Base-by-base conservation (phyloP, 92 coral and sea anemone genomes). In the Muricea muricata region DNA sequence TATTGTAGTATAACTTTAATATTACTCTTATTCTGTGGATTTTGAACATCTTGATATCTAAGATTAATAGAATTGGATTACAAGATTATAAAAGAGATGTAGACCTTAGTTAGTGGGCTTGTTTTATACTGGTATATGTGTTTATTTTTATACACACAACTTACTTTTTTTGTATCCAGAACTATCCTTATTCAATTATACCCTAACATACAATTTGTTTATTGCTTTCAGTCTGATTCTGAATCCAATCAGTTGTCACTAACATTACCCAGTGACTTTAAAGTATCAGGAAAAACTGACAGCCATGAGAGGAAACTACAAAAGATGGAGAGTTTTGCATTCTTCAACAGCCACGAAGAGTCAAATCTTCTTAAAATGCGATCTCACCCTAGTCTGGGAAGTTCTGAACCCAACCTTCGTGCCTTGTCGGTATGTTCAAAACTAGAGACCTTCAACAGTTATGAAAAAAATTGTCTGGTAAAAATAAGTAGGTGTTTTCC, bases 361-460 rank as follows among this genome's bases (percentile, higher is more conserved):
- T 91, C 98, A 0, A 95, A 95, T 71, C 80, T 95, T 58, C 87
- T 95, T 13, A 97, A 97, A 80, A 95, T 93, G 98, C 92, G 98
- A 70, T 90, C 93, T 33, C 88, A 93, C 86, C 94, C 95, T 10
- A 89, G 97, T 0, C 87, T 95, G 17, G 98, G 98, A 3, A 95
- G 92, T 77, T 95, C 98, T 5, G 98, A 95, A 73, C 98, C 98
- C 2, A 95, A 93, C 75, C 93, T 95, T 45, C 83, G 93, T 46
- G 97, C 97, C 47, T 88, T 97, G 84, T 95, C 95, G 91, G 98
- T 95, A 86, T 93, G 98, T 93, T 75, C n/a, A n/a, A n/a, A n/a
- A n/a, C n/a, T n/a, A n/a, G n/a, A n/a, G n/a, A 31, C 50, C 0
- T 9, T 33, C 37, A 28, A 5, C 18, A 6, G 25, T 57, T 7